Base-by-base conservation (phyloP, 2,797 vertebrate genomes). In the Hapalemur alaotrensis region DNA sequence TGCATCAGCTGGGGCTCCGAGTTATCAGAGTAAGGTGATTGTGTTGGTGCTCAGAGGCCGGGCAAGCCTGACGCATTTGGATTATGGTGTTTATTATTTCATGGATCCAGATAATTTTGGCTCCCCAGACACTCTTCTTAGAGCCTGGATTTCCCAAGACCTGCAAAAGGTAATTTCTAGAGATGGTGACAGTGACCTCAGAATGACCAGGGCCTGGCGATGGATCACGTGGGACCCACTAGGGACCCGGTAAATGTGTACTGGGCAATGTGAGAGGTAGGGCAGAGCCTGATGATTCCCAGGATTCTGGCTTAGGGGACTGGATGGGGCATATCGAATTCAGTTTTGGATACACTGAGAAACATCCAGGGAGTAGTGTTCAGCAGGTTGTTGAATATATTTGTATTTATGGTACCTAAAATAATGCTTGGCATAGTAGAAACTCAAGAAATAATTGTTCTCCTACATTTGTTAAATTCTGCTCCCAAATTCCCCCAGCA, bases 361-460 rank as follows among this genome's bases (percentile, higher is more conserved):
- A 92, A 92, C 23, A 54, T 48, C 30, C 22, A 80, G 52, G 17
- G 48, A 81, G 7, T 43, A 43, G 57, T 76, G 17, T 67, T 83
- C 3, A 87, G 32, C 2, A 73, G 14, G 23, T 23, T 88, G 43
- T 81, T 96, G 72, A 78, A 61, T 90, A 2, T 46, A 65, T 93
- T 79, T 96, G 8, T 90, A 73, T 78, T 86, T 82, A 17, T 70
- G 25, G 38, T 43, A 17, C 48, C 82, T 92, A 80, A 96, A 83
- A 91, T 70, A 83, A 89, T 93, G 23, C n/a, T 43, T 12, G 15
- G 12, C 14, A 43, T 61, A 7, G 32, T 94, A 94, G 50, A 28
- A 75, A 59, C 25, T 93, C 43, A 73, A 43, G 90, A 69, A 91
- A 85, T 93, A 88, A 84, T 80, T 38, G 4, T 85, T 92, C 41